Conservation (phyloP, 1,140 invertebrate species). For the Micrasema minimum region DNA sequence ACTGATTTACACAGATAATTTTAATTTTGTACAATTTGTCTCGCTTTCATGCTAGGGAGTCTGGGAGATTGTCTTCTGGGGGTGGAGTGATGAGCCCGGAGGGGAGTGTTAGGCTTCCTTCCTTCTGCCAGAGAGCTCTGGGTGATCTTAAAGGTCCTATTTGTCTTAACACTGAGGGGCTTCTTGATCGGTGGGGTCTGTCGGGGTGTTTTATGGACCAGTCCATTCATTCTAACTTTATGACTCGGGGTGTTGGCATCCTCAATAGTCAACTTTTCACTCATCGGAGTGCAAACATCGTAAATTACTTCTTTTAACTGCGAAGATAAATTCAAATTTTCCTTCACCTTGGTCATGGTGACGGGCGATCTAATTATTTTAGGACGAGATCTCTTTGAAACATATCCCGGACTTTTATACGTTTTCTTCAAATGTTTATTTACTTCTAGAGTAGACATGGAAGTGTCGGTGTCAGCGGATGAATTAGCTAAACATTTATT, state of each 20-base stretch:
- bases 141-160: conserved; percentile 22
- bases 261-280: conserved; percentile 40
- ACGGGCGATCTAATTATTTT: conserved; percentile 42
- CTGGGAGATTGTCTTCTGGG: conserved; percentile 49
- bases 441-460: conserved; percentile 20
- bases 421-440: conserved; percentile 36
- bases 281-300: conserved; percentile 49
- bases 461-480: conserved; percentile 37
- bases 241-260: conserved; percentile 16
- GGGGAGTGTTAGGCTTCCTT: conserved; percentile 43
- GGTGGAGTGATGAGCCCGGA: conserved; percentile 47
- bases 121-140: conserved; percentile 14
- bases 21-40: conserved; percentile 39
- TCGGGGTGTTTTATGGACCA: conserved; percentile 39
- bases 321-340: conserved; percentile 48
- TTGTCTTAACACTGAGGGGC: conserved; percentile 45
- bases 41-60: conserved; percentile 42
- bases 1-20: background rate
- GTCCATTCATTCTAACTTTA: conserved; percentile 27
- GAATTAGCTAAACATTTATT: conserved; percentile 16
- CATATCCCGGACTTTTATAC: conserved; percentile 48
- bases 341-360: conserved; percentile 41
- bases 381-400: conserved; percentile 45
- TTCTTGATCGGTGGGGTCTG: conserved; percentile 44
- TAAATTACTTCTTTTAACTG: conserved; percentile 53